Evolutionary conservation across 2,113 vertebrate genomes (phyloP).

Genomic region (Meriones unguiculatus): DNA sequence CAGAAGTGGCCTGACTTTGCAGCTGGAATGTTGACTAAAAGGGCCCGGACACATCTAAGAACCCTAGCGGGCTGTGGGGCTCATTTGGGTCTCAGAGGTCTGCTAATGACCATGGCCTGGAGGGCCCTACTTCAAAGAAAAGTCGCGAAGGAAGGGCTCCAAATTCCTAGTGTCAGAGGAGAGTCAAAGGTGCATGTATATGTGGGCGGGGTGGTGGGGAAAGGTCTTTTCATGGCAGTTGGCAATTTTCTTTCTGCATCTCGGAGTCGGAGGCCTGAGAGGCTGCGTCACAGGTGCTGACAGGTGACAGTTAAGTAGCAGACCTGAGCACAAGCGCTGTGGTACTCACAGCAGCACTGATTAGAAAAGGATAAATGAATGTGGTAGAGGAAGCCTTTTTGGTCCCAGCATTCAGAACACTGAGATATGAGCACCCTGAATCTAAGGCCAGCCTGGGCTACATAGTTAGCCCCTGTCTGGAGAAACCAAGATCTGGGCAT

Average conservation of each 20-base stretch:
- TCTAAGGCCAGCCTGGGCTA: not conserved
- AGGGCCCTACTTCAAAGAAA: not conserved
- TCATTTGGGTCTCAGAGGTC: not conserved
- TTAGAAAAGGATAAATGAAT: not conserved
- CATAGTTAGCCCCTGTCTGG: not conserved
- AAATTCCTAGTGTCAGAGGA: not conserved
- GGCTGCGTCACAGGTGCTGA: not conserved
- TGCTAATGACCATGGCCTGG: not conserved
- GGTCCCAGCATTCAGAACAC: not conserved
- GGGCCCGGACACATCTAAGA: not conserved
- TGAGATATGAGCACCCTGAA: no score
- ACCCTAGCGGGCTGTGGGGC: not conserved
- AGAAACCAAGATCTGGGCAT: not conserved
- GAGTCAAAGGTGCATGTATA: no score
- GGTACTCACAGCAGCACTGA: not conserved
- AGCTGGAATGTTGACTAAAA: slow-evolving; percentile 34
- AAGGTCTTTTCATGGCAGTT: not conserved
- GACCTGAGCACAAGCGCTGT: not conserved
- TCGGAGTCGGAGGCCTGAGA: not conserved
- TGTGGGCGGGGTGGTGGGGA: no score
- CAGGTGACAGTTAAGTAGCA: not conserved
- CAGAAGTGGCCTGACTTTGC: slow-evolving; percentile 43
- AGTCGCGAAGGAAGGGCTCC: not conserved
- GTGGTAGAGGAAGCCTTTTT: not conserved
- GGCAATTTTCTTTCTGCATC: not conserved